These are phyloP conservation scores for Chrysina gloriosa DNA, from an alignment of 2,888 invertebrate species.

Conservation along the genomic window DNA sequence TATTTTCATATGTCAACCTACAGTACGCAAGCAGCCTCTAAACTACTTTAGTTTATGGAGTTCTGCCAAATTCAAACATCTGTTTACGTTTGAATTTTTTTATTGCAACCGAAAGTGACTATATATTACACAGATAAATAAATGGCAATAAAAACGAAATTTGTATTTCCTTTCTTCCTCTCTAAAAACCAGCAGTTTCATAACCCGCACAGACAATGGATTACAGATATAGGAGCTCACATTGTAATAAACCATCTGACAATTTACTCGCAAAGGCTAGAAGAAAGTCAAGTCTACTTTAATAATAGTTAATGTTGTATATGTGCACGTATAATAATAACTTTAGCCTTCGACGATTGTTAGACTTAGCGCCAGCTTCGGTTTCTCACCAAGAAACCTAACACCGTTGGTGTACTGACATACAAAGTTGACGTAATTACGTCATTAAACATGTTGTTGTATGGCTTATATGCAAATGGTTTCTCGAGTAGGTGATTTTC, in stretches of 20 bases:
- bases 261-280: not conserved
- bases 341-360: conserved; percentile 31
- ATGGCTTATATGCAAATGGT: conserved; percentile 9
- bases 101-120: conserved; percentile 3
- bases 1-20: conserved; percentile 13
- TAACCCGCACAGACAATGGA: not conserved
- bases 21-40: conserved; percentile 6
- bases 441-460: conserved; percentile 11
- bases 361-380: conserved; percentile 34
- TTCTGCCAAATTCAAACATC: conserved; percentile 25
- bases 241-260: too few relatives aligned
- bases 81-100: conserved; percentile 14
- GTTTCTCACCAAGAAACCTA: conserved; percentile 23
- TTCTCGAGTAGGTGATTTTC: conserved; percentile 14
- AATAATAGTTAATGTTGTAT: conserved; percentile 26
- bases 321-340: conserved; percentile 13
- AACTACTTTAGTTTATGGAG: conserved; percentile 24
- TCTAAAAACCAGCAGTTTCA: not conserved
- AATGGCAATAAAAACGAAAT: not conserved
- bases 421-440: conserved; percentile 32
- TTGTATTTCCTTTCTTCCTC: not conserved
- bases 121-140: not conserved
- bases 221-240: too few relatives aligned
- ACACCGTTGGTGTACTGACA: conserved; percentile 16
- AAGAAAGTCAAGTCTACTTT: conserved; percentile 7